Conservation (phyloP, 37 sponge, comb jelly and placozoan genomes). For the Lycopodina hypogea region DNA sequence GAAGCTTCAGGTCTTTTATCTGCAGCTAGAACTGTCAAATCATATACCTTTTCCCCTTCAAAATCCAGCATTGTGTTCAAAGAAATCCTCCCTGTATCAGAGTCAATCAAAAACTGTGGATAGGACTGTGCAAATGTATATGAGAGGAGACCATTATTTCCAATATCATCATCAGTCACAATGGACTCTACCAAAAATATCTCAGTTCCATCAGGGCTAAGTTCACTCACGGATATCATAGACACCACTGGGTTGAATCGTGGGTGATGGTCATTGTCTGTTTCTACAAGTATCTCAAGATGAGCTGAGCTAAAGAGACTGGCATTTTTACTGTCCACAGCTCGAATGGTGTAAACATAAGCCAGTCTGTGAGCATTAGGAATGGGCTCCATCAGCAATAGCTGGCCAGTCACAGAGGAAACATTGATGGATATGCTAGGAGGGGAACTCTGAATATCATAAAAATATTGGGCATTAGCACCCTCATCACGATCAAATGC, state of each 20-base stretch:
- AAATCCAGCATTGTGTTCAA: constrained; percentile 38
- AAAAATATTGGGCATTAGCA: constrained; percentile 33
- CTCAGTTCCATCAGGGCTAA: background rate
- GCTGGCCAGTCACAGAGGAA: constrained; percentile 21
- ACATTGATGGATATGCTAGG: background rate
- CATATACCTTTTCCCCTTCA: constrained; percentile 23
- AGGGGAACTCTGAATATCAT: background rate
- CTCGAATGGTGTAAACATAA: constrained; percentile 34
- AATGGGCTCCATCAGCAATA: constrained; percentile 15
- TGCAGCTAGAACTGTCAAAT: constrained; percentile 39
- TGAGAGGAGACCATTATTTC: constrained; percentile 27
- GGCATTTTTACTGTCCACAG: constrained; percentile 1
- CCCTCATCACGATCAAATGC: constrained; percentile 54
- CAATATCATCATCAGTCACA: constrained; percentile 58
- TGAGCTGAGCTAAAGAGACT: constrained; percentile 7
- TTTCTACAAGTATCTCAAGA: constrained; percentile 35
- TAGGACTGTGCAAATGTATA: constrained; percentile 35
- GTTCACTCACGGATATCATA: constrained; percentile 12
- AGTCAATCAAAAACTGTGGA: constrained; percentile 40
- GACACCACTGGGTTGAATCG: constrained; percentile 14
- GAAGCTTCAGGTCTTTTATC: constrained; percentile 26
- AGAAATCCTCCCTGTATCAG: constrained; percentile 31
- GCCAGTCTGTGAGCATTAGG: background rate
- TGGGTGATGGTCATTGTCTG: constrained; percentile 46
- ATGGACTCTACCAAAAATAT: constrained; percentile 14